A percentile compares a stretch with the other conserved stretches of the same genome.
Conservation (phyloP, 1,140 invertebrate genomes). For the Pogonomyrmex californicus region DNA sequence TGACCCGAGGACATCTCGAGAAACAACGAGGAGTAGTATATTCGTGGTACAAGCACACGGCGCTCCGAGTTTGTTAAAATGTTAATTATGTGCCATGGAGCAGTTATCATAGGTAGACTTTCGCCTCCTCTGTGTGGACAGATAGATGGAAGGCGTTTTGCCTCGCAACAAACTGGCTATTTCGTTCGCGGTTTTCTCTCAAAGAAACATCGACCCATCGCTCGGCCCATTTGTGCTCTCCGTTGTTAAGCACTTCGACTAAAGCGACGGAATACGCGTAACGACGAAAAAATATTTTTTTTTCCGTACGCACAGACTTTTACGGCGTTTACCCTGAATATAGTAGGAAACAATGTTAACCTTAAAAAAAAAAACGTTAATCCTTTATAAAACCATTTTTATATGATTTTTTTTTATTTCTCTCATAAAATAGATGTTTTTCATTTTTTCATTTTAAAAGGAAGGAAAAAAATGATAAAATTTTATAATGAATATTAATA, state of each 20-base stretch:
- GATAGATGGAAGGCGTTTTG: slow-evolving; percentile 16
- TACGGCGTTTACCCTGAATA: background rate
- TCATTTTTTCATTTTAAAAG: slow-evolving; percentile 8
- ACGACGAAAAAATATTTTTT: background rate
- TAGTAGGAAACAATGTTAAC: slow-evolving; percentile 13
- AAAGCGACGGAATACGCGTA: background rate
- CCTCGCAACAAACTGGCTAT: slow-evolving; percentile 25
- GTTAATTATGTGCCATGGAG: slow-evolving; percentile 50
- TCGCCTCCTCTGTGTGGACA: slow-evolving; percentile 5
- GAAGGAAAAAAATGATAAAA: background rate
- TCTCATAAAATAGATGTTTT: background rate
- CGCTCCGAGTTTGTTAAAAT: slow-evolving; percentile 50
- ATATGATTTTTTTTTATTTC: background rate
- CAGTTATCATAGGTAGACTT: slow-evolving; percentile 36
- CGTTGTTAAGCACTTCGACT: slow-evolving; percentile 6
- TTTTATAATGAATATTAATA: slow-evolving; percentile 17
- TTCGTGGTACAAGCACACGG: slow-evolving; percentile 25
- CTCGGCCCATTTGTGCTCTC: background rate
- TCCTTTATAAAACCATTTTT: slow-evolving; percentile 1
- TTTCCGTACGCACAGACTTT: slow-evolving; percentile 7
- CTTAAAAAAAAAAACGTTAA: background rate
- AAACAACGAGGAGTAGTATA: slow-evolving; percentile 60
- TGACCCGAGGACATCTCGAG: slow-evolving; percentile 71
- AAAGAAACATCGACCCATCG: slow-evolving; percentile 27
- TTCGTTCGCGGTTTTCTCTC: slow-evolving; percentile 24